These are phyloP conservation scores for Arothron firmamentum DNA, from an alignment of 2,113 vertebrate species.

Conservation along the genomic window DNA sequence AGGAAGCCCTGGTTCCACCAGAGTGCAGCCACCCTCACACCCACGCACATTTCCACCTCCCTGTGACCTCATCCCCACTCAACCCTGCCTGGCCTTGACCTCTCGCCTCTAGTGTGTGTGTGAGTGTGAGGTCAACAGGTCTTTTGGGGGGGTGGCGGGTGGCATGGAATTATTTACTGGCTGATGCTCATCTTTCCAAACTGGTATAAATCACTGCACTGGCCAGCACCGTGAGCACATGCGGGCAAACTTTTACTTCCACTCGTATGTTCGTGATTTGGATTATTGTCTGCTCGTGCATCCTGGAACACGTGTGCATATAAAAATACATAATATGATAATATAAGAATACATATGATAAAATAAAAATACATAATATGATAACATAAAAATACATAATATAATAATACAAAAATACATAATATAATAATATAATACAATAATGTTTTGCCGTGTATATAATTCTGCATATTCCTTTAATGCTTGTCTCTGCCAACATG, in stretches of 20 bases:
- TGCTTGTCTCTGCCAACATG: slow-evolving; percentile 12
- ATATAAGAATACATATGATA: no score
- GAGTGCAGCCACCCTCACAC: slow-evolving; percentile 5
- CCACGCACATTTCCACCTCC: slow-evolving; percentile 28
- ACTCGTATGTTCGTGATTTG: slow-evolving; percentile 7
- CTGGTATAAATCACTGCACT: slow-evolving; percentile 31
- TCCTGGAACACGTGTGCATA: slow-evolving; percentile 12
- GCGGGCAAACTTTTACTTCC: slow-evolving; percentile 16
- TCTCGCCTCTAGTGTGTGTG: slow-evolving; percentile 28
- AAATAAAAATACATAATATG: no score
- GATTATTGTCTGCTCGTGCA: slow-evolving; percentile 7
- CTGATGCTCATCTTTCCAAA: slow-evolving; percentile 53
- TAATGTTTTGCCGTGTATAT: slow-evolving; percentile 32
- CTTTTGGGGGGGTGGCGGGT: slow-evolving; percentile 7
- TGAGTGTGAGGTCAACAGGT: slow-evolving; percentile 35
- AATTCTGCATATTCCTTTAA: slow-evolving; percentile 16
- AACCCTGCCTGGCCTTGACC: slow-evolving; percentile 63
- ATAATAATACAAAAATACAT: no score
- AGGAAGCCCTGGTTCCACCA: not conserved
- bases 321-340: no score
- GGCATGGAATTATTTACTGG: slow-evolving; percentile 47
- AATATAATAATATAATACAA: no score
- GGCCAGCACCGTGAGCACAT: slow-evolving; percentile 20
- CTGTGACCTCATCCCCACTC: slow-evolving; percentile 50
- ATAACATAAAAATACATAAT: no score